Conservation (phyloP, 2,113 vertebrate species). For the Eupsittula cactorum region DNA sequence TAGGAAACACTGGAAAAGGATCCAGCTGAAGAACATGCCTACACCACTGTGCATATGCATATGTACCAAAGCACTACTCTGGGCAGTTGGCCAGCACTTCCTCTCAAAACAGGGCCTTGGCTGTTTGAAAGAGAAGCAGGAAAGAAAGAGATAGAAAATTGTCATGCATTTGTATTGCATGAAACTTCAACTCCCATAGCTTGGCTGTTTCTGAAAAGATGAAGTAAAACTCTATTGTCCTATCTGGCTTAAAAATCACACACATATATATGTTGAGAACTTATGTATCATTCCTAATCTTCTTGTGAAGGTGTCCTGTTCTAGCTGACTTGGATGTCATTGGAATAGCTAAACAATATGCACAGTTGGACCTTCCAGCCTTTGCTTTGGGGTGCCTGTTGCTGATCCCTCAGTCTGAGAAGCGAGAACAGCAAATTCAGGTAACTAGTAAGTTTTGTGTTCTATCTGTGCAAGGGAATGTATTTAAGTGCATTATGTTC, state of each 20-base stretch:
- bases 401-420: conserved; percentile 85
- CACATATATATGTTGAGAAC: neutral
- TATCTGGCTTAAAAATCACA: neutral
- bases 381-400: conserved; percentile 90
- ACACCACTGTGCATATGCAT: neutral
- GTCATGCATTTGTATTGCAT: neutral
- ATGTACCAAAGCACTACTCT: neutral
- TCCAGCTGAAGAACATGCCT: neutral
- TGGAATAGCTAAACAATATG: conserved; percentile 88
- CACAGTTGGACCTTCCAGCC: conserved; percentile 85
- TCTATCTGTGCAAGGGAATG: neutral
- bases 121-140: neutral
- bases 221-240: neutral
- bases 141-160: neutral
- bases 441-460: conserved; percentile 58
- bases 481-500: neutral
- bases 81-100: neutral
- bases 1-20: neutral
- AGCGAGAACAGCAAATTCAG: conserved; percentile 86
- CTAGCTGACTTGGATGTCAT: conserved; percentile 87
- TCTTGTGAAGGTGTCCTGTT: conserved; percentile 86
- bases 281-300: neutral
- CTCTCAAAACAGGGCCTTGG: neutral
- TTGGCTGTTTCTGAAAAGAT: neutral
- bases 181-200: neutral